Base-by-base conservation (phyloP, 2,888 invertebrate genomes). In the Herminia tarsipennalis region DNA sequence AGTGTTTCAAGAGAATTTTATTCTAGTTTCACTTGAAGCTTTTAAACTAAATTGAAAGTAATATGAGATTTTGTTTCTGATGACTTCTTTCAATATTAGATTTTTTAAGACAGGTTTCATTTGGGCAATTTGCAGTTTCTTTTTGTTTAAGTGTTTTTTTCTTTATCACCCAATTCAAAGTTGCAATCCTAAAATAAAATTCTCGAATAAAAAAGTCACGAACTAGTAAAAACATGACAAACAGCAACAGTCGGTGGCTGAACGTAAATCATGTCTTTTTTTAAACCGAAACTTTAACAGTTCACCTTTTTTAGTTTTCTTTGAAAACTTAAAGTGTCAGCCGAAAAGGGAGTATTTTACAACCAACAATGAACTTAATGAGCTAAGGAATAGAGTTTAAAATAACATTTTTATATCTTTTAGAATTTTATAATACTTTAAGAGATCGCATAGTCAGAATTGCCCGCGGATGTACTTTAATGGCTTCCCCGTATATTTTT, bases 381-480 rank as follows among this genome's bases (percentile, higher is more conserved):
- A 9, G 21, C 45, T 69, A 66, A 24, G 41, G 14, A 38, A 51
- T 70, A 70, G 39, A 61, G 66, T 59, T 69, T 54, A 66, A 70
- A 60, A 51, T 65, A 59, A 57, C 34, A 52, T 49, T 42, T 49
- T 42, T 54, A n/a, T 60, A 59, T 50, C 35, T 50, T 51, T 56
- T 56, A 62, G 46, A 55, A 34, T 50, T 38, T 54, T 56, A 37
- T 36, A 47, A 54, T 65, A 54, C 53, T 57, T 53, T 54, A 49
- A 54, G 49, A 65, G 44, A 55, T 59, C 35, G 46, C 24, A 52
- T 48, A 57, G 46, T 41, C 43, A 55, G 48, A 50, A 60, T 53
- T 58, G 62, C 56, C 46, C 42, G 54, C 55, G 64, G 66, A 62
- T 63, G 59, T 57, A 55, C 54, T 65, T 60, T 65, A 69, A 66